Base-by-base conservation (phyloP, 2,888 invertebrate species). In the Mythimna impura region DNA sequence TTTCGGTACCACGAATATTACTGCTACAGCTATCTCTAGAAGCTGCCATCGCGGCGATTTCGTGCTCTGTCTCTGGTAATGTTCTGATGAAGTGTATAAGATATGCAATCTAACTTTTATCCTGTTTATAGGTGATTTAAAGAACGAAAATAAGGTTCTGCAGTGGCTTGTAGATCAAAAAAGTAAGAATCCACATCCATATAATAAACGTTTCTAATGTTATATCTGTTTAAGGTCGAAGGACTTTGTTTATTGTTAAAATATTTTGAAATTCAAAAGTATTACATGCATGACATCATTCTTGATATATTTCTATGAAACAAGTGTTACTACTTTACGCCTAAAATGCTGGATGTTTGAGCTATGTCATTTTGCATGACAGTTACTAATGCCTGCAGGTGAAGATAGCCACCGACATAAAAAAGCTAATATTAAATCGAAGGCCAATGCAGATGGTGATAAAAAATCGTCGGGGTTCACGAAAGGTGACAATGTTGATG, bases 111-210 rank as follows among this genome's bases (percentile, higher is more conserved):
- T 88, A 92, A 91, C 83, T 82, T 89, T 89, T 93, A 88, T 94
- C 91, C 93, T 94, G 92, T 96, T 96, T 97, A 97, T 97, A 98
- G 98, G 98, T 97, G 98, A 98, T 97, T 98, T 99, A 97, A 98
- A 97, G 97, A 98, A 98, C 95, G 98, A 99, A 97, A 98, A 98
- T 96, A 98, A 98, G 97, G 98, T 99, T 97, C 98, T 99, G 97
- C 98, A 98, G 97, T 99, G 99, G 99, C 98, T 99, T 97, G 97
- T 98, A 97, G 98, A 98, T 97, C 98, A 99, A 97, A 98, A 98
- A 98, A 98, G 98, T 98, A 98, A 98, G 98, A 97, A 97, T 96
- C 97, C 96, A 96, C 96, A 96, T 96, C 96, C 96, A 95, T 96
- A 94, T 94, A 90, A 89, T 91, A 92, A 90, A 90, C 84, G 88